Conservation (phyloP, 2,113 vertebrate species). For the Ploceus nigricollis region DNA sequence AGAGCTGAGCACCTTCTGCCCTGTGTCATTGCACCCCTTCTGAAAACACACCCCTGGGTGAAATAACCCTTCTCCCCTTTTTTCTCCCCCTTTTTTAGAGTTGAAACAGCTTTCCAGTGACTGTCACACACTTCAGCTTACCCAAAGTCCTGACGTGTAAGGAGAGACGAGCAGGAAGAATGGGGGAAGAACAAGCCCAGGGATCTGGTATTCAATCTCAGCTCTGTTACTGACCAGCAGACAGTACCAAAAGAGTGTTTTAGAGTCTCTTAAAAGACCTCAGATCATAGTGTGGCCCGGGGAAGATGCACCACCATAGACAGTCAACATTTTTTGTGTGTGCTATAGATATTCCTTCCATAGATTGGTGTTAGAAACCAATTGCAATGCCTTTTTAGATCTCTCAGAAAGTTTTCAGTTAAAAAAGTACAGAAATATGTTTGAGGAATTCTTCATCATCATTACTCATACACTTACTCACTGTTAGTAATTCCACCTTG, state of each 20-base stretch:
- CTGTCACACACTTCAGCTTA: background rate
- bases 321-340: background rate
- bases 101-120: background rate
- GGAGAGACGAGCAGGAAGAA: background rate
- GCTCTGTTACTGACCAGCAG: background rate
- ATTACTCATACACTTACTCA: background rate
- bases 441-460: background rate
- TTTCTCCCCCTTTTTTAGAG: background rate
- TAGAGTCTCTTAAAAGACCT: background rate
- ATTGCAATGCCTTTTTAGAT: background rate
- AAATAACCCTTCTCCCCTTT: background rate
- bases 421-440: background rate
- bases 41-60: background rate
- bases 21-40: background rate
- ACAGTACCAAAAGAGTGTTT: background rate
- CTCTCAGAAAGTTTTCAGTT: background rate
- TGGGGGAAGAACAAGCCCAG: background rate
- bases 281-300: background rate
- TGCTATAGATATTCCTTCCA: background rate
- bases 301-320: background rate
- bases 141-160: background rate
- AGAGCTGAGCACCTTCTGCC: background rate
- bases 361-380: background rate
- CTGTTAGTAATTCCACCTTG: background rate
- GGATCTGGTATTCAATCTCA: background rate